phyloP scores from a whole-genome alignment of 2,888 invertebrate species.

The Lasioglossum morio region DNA sequence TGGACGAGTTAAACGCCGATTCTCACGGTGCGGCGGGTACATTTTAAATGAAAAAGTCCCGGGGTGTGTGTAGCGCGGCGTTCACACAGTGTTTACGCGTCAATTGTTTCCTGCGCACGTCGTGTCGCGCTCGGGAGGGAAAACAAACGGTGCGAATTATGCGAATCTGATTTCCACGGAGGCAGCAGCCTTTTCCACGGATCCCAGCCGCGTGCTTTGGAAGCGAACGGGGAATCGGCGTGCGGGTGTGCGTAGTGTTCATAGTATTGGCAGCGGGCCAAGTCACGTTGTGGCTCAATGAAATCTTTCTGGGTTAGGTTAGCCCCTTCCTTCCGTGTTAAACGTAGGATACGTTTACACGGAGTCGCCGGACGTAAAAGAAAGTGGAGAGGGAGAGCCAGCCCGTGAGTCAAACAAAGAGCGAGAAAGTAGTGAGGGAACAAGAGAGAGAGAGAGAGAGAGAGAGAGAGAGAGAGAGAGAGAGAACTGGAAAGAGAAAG shows the following conservation, averaged over 20 bases:
- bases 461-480: conserved; percentile 30
- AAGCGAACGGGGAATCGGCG: conserved; percentile 62
- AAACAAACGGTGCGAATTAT: conserved; percentile 32
- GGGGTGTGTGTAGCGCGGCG: not conserved
- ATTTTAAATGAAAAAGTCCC: not conserved
- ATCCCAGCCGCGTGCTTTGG: conserved; percentile 44
- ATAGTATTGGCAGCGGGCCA: conserved; percentile 82
- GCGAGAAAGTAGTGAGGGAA: conserved; percentile 28
- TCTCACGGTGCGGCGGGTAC: not conserved
- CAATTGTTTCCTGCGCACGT: not conserved
- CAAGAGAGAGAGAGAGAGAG: no score
- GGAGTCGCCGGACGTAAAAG: conserved; percentile 61
- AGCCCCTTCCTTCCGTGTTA: conserved; percentile 77
- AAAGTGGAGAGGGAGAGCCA: not conserved
- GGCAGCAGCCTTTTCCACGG: conserved; percentile 36
- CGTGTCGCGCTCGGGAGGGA: not conserved
- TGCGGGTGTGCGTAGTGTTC: conserved; percentile 73
- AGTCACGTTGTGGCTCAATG: conserved; percentile 82
- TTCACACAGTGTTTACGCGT: conserved; percentile 4
- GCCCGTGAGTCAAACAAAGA: conserved; percentile 27
- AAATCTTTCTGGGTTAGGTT: conserved; percentile 83
- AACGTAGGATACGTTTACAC: conserved; percentile 80
- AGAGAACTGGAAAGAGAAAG: conserved; percentile 30
- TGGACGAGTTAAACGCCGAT: not conserved
- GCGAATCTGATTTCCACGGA: conserved; percentile 41